Base-by-base conservation (phyloP, 2,797 vertebrate genomes). In the Xenentodon cancila region DNA sequence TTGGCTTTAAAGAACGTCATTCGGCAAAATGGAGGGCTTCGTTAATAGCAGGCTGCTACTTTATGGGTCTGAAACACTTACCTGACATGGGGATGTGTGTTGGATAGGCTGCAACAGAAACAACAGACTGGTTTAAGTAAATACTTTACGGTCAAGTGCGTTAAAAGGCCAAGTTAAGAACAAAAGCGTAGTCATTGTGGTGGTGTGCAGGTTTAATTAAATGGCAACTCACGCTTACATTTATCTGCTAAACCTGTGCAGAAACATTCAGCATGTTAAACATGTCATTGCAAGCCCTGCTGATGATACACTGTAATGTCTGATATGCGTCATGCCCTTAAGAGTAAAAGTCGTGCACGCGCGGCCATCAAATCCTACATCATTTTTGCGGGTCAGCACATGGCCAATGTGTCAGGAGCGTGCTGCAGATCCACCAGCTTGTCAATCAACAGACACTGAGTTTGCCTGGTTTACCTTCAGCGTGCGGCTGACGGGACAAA, bases 381-480 rank as follows among this genome's bases (percentile, higher is more conserved):
- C 57, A 17, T 30, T 7, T 75, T 68, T 69, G 64, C 70, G 84
- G 73, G 83, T 81, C 79, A 77, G 51, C 75, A 37, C 74, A 63
- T 9, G 52, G 51, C 68, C 13, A n/a, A 4, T 1, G 9, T 59
- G 48, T 68, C 65, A 32, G 59, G 61, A 71, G 53, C 62, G 69
- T n/a, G 30, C 60, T 53, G 80, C 72, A 61, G 69, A 45, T 66
- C 64, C 65, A 54, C 25, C 72, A 68, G 75, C 79, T 71, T 63
- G 84, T 81, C 87, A 78, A 76, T 87, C 80, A 80, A 81, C 77
- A 77, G 64, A 81, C 78, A 78, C 65, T 16, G 49, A 73, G 60
- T 86, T 84, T 75, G 78, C 79, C 69, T 81, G 86, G 68, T 87
- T 93, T 93, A 93, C 92, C 92, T 94, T 85, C 66, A 45, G 84